Evolutionary conservation across 2,797 vertebrate species (phyloP).

Genomic region (Tapirus indicus): DNA sequence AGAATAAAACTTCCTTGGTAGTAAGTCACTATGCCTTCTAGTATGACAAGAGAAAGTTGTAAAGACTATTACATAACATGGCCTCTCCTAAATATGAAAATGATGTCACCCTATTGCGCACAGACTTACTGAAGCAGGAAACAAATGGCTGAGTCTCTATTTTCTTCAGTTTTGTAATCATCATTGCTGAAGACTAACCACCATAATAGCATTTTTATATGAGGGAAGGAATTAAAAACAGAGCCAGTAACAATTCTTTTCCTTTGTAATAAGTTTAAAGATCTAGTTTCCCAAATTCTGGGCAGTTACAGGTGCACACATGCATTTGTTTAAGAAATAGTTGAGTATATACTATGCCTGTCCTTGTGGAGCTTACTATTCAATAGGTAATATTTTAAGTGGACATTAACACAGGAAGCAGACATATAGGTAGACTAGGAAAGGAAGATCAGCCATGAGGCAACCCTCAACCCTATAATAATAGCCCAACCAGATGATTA

Average conservation of each 20-base stretch:
- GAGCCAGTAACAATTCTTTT: background rate
- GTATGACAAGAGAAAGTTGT: constrained; percentile 42
- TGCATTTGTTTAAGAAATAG: constrained; percentile 1
- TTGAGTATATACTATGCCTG: background rate
- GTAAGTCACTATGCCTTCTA: background rate
- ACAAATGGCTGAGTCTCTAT: constrained; percentile 4
- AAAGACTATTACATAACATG: constrained; percentile 2
- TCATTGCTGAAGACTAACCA: constrained; percentile 14
- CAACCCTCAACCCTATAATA: constrained; percentile 30
- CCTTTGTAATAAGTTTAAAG: background rate
- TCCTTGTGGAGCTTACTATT: background rate
- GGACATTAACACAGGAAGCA: background rate
- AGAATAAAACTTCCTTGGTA: constrained; percentile 9
- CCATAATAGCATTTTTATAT: background rate
- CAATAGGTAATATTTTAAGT: constrained; percentile 6
- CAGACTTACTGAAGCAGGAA: constrained; percentile 10
- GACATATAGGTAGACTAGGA: background rate
- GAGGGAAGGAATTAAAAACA: constrained; percentile 45
- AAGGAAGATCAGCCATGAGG: background rate
- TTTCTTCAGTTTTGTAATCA: constrained; percentile 54
- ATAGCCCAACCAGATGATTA: constrained; percentile 25
- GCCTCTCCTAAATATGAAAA: constrained; percentile 35
- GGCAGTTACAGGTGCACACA: background rate
- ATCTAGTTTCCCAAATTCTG: background rate
- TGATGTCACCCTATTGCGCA: background rate